Percentiles rank a stretch among this genome's conserved stretches.
These are phyloP conservation scores for Meiosimyza decipiens DNA, from an alignment of 2,888 invertebrate genomes.

Conservation along the genomic window DNA sequence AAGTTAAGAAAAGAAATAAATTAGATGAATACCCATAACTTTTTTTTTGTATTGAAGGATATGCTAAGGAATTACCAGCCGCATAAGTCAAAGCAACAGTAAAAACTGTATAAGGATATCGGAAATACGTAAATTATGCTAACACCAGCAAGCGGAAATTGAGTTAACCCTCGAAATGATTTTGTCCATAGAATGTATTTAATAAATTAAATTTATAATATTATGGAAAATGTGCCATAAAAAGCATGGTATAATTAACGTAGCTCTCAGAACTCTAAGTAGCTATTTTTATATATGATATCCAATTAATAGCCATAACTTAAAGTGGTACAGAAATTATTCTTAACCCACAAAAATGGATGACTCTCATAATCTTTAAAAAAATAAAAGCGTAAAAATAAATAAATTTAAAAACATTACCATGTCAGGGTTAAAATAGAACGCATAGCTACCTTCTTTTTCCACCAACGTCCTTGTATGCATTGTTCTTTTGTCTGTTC, in stretches of 20 bases:
- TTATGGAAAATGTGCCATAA: no score
- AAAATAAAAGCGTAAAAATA: no score
- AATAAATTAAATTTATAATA: no score
- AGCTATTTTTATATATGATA: no score
- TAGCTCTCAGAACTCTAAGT: no score
- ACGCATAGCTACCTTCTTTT: not conserved
- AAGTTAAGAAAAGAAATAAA: constrained; percentile 30
- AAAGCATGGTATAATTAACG: no score
- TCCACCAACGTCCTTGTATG: not conserved
- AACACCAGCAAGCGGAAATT: not conserved
- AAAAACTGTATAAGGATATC: not conserved
- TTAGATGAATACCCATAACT: constrained; percentile 19
- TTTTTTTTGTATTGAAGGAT: constrained; percentile 18
- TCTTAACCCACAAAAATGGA: no score
- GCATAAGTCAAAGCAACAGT: not conserved
- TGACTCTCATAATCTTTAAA: no score
- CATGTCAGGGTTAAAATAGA: not conserved
- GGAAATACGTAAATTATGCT: constrained; percentile 22
- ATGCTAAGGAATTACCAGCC: not conserved
- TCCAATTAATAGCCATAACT: no score
- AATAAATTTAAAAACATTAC: not conserved
- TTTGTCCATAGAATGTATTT: no score
- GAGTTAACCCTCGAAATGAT: no score
- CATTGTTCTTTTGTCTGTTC: not conserved
- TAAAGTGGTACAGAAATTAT: no score